These are phyloP conservation scores for Cryptomyrus ogoouensis DNA, from an alignment of 2,113 vertebrate species.

Conservation along the genomic window DNA sequence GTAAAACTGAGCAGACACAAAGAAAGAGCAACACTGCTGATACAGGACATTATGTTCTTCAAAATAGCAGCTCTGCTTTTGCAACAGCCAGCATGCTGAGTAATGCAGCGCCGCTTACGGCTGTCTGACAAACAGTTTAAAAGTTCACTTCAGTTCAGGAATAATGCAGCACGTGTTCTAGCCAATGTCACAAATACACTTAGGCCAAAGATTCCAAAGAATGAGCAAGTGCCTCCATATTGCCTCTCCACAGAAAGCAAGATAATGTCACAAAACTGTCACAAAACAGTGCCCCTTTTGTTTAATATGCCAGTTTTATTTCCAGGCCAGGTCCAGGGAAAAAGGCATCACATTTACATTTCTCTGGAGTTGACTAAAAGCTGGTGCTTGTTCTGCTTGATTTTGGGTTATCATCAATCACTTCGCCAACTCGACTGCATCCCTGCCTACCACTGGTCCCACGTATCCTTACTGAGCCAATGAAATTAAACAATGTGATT, in stretches of 20 bases:
- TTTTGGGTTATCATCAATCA: not conserved
- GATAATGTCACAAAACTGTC: not conserved
- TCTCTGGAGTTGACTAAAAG: constrained; percentile 39
- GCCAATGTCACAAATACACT: not conserved
- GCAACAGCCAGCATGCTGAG: not conserved
- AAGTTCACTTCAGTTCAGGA: not conserved
- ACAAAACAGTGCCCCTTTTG: constrained; percentile 58
- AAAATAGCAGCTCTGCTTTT: not conserved
- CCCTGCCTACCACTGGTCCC: not conserved
- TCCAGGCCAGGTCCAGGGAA: constrained; percentile 37
- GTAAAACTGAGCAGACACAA: not conserved
- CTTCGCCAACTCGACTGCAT: not conserved
- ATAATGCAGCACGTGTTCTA: not conserved
- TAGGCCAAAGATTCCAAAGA: not conserved
- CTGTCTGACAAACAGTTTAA: not conserved
- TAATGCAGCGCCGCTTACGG: not conserved
- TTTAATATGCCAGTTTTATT: constrained; percentile 42
- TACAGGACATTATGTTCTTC: not conserved
- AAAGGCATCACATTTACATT: constrained; percentile 39
- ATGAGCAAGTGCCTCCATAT: not conserved
- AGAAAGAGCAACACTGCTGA: not conserved
- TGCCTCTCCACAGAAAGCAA: not conserved
- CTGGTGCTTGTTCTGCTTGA: constrained; percentile 40
- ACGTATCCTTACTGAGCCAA: not conserved
- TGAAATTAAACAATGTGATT: not conserved